Evolutionary conservation across 2,888 invertebrate species (phyloP).

Genomic region (Erannis defoliaria): DNA sequence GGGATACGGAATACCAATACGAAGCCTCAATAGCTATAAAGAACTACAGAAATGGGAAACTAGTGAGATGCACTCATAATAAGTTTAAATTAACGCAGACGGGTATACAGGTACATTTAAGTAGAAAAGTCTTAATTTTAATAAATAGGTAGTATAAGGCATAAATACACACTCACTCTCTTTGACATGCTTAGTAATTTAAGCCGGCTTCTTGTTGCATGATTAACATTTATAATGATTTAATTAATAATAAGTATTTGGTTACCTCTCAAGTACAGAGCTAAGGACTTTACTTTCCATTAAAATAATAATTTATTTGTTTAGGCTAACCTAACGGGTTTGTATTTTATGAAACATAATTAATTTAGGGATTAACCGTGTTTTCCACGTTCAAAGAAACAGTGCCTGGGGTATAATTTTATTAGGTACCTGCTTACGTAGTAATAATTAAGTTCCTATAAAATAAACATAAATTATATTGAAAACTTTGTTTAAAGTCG

Average conservation of each 20-base stretch:
- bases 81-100: background rate
- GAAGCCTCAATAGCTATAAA: too few species aligned
- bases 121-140: constrained; percentile 1
- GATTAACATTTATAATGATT: constrained; percentile 22
- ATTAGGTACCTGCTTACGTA: background rate
- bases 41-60: background rate
- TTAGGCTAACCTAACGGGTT: constrained; percentile 36
- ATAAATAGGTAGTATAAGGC: constrained; percentile 2
- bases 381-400: constrained; percentile 33
- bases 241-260: constrained; percentile 28
- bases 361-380: constrained; percentile 38
- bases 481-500: background rate
- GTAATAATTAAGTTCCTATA: constrained; percentile 1
- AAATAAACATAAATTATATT: background rate
- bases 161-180: constrained; percentile 1
- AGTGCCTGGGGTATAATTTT: constrained; percentile 12
- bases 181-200: constrained; percentile 11
- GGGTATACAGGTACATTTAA: background rate
- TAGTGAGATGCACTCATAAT: background rate
- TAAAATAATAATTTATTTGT: constrained; percentile 47
- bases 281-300: constrained; percentile 42
- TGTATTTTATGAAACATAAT: constrained; percentile 41
- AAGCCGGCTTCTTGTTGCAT: constrained; percentile 14
- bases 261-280: constrained; percentile 27
- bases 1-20: too few species aligned